Base-by-base conservation (phyloP, 2,113 vertebrate genomes). In the Aspiorhynchus laticeps region DNA sequence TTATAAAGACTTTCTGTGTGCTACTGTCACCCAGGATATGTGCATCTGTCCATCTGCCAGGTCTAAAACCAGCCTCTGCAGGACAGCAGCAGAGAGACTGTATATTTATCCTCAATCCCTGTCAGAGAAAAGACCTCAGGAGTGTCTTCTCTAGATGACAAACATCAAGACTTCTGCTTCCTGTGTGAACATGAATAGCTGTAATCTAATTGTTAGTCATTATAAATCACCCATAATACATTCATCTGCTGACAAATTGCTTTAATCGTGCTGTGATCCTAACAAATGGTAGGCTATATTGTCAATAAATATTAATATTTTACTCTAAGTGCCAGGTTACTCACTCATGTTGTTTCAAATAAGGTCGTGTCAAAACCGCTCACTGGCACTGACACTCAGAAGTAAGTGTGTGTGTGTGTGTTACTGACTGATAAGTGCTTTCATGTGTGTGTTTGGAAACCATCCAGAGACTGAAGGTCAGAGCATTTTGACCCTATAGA, bases 41-140 rank as follows among this genome's bases (percentile, higher is more conserved):
- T 5, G 36, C 48, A 26, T 65, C 48, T 83, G 80, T 43, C 21
- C 56, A 17, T 59, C 33, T 73, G 82, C 61, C 63, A 2, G 17
- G 38, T 80, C 38, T 85, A 88, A 88, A 88, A 85, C 84, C 78
- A 85, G 83, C 67, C 24, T n/a, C 21, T 59, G 69, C 28, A 5
- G 75, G 36, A 33, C 75, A 21, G 73, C n/a, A 36, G 1, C 69
- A 73, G 36, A 24, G 51, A 85, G n/a, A 24, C 15, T 10, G 26
- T 80, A 73, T 88, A 77, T 51, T 67, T 77, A 63, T 80, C 53
- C 76, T 53, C 33, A 48, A 5, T 63, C 71, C 61, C 26, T 48
- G 75, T 59, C 19, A 33, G 38, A 61, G 14, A 43, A 77, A 51
- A 51, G 19, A 38, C 19, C 31, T 38, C 7, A 1, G 8, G 69